A percentile compares a stretch with the other conserved stretches of the same genome.
phyloP scores from a whole-genome alignment of 2,797 vertebrate genomes.

The Neosilurus mollespiculum region DNA sequence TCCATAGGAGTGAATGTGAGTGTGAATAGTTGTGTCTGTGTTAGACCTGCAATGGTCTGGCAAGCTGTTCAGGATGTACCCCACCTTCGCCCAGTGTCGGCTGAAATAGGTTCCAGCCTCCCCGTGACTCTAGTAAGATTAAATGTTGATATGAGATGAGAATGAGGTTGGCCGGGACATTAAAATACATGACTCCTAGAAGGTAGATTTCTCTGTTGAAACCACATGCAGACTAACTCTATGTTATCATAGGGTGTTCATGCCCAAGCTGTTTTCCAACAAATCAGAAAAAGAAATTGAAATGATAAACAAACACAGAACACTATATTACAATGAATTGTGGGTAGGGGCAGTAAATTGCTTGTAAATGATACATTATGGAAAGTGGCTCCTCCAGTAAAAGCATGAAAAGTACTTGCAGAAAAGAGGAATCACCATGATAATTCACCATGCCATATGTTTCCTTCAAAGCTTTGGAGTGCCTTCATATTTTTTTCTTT shows the following conservation, averaged over 20 bases:
- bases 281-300: neutral
- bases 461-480: neutral
- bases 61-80: too few species aligned
- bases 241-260: neutral
- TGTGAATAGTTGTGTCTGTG: too few species aligned
- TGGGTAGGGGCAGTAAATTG: conserved; percentile 9
- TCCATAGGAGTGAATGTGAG: too few species aligned
- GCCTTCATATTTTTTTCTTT: conserved; percentile 1
- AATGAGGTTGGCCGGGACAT: neutral
- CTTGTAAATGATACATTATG: conserved; percentile 35
- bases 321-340: conserved; percentile 6
- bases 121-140: too few species aligned
- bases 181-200: neutral
- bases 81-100: too few species aligned
- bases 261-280: neutral
- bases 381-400: conserved; percentile 17
- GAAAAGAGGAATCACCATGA: conserved; percentile 26
- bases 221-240: neutral
- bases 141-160: too few species aligned
- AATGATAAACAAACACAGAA: conserved; percentile 20
- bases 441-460: conserved; percentile 25
- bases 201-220: neutral
- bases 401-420: conserved; percentile 35
- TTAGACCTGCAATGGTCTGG: too few species aligned
- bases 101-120: too few species aligned